A percentile compares a stretch with the other conserved stretches of the same genome.
phyloP scores from a whole-genome alignment of 2,113 vertebrate species.

The Gavia stellata region DNA sequence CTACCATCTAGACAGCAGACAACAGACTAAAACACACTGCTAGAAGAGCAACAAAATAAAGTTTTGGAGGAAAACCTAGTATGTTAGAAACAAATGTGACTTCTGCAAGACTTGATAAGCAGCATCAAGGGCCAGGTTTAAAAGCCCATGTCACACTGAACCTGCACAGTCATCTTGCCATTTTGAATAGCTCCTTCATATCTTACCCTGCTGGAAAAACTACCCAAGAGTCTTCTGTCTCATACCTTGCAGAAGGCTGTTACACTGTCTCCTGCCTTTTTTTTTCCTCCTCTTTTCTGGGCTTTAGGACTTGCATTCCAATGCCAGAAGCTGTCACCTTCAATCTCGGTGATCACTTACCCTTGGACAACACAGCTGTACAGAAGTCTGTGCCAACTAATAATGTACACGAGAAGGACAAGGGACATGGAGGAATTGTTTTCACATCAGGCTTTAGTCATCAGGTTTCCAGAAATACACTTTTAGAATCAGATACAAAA shows the following conservation, averaged over 20 bases:
- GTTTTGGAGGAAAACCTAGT: neutral
- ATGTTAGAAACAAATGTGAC: neutral
- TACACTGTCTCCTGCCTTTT: neutral
- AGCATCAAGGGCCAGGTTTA: neutral
- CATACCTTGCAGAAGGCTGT: neutral
- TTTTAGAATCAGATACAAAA: neutral
- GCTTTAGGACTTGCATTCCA: neutral
- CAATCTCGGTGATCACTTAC: neutral
- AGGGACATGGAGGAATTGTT: fast-evolving
- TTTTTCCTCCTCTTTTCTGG: neutral
- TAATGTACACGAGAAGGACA: neutral
- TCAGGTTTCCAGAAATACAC: neutral
- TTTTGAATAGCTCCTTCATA: neutral
- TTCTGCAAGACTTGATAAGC: neutral
- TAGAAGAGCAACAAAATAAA: neutral
- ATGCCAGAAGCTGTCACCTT: neutral
- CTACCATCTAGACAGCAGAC: neutral
- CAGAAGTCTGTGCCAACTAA: neutral
- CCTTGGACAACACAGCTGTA: too few relatives aligned
- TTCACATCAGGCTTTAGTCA: neutral
- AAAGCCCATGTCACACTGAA: neutral
- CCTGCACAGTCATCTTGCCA: neutral
- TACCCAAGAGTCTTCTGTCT: neutral
- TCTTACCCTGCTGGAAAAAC: neutral
- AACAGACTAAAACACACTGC: neutral